Evolutionary conservation across 2,888 invertebrate species (phyloP), one percentile per base, ranked within the genome.

Genomic region (Myopa testacea): DNA sequence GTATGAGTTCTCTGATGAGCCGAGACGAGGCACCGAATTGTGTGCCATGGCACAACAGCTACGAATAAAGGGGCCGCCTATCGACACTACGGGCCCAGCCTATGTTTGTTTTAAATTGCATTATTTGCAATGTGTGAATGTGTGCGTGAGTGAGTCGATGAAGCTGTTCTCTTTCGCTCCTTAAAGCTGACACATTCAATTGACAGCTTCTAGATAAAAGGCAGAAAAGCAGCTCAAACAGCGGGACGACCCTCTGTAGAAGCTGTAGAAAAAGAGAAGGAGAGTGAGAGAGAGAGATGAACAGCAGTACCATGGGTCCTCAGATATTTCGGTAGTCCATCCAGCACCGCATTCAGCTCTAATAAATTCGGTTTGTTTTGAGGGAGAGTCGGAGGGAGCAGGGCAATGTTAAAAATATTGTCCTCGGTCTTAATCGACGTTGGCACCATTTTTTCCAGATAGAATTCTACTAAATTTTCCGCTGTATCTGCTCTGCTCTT

Each of bases 91-190:
- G 50, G 12, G 19, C 10, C n/a, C n/a, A 4, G 16, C n/a, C 38
- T 26, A 26, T 75, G 75, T 69, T 69, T 67, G 55, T 34, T 58
- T 75, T 58, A 75, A 75, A 68, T 75, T 75, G 62, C 26, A 26
- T 68, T 26, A 72, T 65, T 45, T 67, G 52, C 60, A 45, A 16
- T 50, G 55, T 19, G 8, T 55, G 6, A 8, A 38, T 38, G 34
- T 1, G 55, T 8, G 12, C 26, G 26, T 40, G 55, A 58, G 8
- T 55, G n/a, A 19, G 40, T n/a, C 12, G 3, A 34, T 70, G 34
- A 19, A 38, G 16, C 8, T 55, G 12, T 34, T 37, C 65, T 5
- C 8, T 14, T 65, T 65, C 38, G 68, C 68, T 52, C 63, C 45
- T 37, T 55, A 68, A 68, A 60, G 34, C 40, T 58, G 68, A 45